A percentile compares a stretch with the other conserved stretches of the same genome.
Conservation (phyloP, 2,113 vertebrate genomes). For the Laterallus jamaicensis region DNA sequence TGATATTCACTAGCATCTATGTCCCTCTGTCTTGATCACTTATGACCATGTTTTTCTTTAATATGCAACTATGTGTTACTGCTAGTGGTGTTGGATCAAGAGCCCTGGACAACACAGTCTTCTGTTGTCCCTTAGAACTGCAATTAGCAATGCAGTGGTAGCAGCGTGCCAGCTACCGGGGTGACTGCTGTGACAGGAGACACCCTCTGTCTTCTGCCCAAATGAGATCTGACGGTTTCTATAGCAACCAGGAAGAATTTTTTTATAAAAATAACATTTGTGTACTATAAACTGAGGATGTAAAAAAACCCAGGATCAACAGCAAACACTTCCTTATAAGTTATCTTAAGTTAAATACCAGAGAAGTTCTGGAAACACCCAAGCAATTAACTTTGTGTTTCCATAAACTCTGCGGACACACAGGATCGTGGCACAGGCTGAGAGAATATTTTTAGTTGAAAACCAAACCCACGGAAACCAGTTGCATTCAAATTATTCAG, state of each 20-base stretch:
- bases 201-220: background rate
- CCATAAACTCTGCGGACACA: conserved; percentile 26
- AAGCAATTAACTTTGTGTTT: conserved; percentile 48
- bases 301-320: conserved; percentile 44
- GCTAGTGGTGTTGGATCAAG: fast-evolving
- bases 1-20: background rate
- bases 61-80: background rate
- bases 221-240: background rate
- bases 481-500: conserved; percentile 17
- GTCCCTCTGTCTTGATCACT: background rate
- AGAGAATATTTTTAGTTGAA: conserved; percentile 8
- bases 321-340: conserved; percentile 55
- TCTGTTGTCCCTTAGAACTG: background rate
- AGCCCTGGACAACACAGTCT: background rate
- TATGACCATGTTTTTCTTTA: background rate
- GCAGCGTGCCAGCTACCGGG: background rate
- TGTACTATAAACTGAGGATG: conserved; percentile 68
- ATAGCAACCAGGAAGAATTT: conserved; percentile 58
- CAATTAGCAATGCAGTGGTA: background rate
- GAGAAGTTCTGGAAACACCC: conserved; percentile 47
- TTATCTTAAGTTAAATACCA: conserved; percentile 57
- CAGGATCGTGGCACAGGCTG: background rate
- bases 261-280: conserved; percentile 65
- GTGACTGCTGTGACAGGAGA: background rate
- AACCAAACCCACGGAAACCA: conserved; percentile 50